phyloP scores from a whole-genome alignment of 2,888 invertebrate species.

The Sussaba pulchella region DNA sequence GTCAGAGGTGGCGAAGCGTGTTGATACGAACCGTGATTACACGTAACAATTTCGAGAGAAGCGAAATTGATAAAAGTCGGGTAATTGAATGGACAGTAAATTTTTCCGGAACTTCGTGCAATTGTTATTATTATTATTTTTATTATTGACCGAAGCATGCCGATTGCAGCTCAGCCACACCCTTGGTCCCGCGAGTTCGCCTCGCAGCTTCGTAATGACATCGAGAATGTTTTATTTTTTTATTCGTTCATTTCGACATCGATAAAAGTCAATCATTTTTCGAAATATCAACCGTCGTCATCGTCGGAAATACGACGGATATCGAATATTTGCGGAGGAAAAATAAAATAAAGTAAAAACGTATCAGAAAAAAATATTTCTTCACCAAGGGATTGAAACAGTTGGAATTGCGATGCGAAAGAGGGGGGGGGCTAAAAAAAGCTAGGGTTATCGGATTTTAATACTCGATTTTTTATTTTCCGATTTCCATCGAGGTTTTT shows the following conservation, averaged over 20 bases:
- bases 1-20: constrained; percentile 18
- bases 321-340: too few relatives aligned
- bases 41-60: constrained; percentile 11
- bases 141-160: too few relatives aligned
- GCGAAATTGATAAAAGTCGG: not conserved
- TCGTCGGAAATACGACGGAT: too few relatives aligned
- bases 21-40: constrained; percentile 17
- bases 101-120: not conserved
- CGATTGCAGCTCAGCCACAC: not conserved
- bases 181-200: not conserved
- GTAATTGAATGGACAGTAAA: not conserved
- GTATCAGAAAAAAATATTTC: too few relatives aligned
- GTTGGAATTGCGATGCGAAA: too few relatives aligned
- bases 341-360: too few relatives aligned
- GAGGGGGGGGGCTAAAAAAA: too few relatives aligned
- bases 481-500: too few relatives aligned
- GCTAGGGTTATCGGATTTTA: too few relatives aligned
- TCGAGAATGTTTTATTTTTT: constrained; percentile 18
- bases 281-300: not conserved
- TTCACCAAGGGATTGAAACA: too few relatives aligned
- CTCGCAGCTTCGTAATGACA: not conserved
- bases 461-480: too few relatives aligned
- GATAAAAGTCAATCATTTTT: constrained; percentile 20
- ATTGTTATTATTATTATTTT: not conserved
- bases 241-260: not conserved